Percentiles rank a stretch among this genome's conserved stretches.
Conservation (phyloP, 2,113 vertebrate species). For the Galbula dea region DNA sequence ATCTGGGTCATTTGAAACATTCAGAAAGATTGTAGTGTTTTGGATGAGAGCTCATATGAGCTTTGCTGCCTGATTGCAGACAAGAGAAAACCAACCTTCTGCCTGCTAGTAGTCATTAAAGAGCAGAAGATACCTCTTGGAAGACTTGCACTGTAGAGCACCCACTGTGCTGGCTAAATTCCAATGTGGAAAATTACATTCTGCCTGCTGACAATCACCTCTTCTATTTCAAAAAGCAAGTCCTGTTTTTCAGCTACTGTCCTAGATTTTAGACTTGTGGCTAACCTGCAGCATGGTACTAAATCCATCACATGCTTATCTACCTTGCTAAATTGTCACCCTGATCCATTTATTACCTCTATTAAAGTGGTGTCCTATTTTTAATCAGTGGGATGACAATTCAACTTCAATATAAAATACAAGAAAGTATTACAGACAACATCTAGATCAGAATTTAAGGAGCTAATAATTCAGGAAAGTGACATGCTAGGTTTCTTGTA, state of each 20-base stretch:
- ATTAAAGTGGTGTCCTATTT: background rate
- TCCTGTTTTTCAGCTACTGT: background rate
- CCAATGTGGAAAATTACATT: background rate
- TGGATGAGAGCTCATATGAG: background rate
- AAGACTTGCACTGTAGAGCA: background rate
- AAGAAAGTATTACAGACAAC: background rate
- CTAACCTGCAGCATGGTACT: background rate
- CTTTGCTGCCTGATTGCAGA: background rate
- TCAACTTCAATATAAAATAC: background rate
- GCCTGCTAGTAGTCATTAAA: background rate
- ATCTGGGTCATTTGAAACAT: background rate
- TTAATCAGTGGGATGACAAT: background rate
- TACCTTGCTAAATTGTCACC: background rate
- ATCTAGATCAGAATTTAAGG: background rate
- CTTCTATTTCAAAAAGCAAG: background rate
- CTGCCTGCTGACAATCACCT: background rate
- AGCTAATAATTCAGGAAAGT: background rate
- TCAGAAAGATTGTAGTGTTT: background rate
- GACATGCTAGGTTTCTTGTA: background rate
- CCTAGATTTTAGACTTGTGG: background rate
- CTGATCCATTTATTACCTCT: background rate
- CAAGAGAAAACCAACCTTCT: background rate
- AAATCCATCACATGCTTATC: constrained; percentile 35
- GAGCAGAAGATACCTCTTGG: background rate
- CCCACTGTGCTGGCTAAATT: background rate